Base-by-base conservation (phyloP, 2,888 invertebrate genomes). In the Drosophila anceps region DNA sequence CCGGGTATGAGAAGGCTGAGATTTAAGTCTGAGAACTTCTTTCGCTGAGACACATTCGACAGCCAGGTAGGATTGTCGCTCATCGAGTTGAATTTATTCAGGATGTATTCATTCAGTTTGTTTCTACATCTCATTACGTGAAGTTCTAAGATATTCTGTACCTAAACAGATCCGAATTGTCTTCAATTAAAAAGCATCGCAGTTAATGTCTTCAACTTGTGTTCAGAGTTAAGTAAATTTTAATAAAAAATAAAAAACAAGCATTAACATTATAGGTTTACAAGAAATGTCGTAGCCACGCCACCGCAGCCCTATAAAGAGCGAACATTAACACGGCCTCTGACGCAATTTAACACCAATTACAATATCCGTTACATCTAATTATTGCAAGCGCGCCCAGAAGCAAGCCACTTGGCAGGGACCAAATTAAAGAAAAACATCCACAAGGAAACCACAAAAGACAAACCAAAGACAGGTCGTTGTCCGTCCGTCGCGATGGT, bases 351-450 rank as follows among this genome's bases (percentile, higher is more conserved):
- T 92, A 92, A 92, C 92, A 92, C 92, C 92, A 92, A 92, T 92
- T 92, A 92, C 92, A 92, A 92, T 92, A 92, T 92, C 91, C 92
- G 90, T 92, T 92, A 92, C 92, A 92, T 92, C 92, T 92, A 92
- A 92, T 92, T 92, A 92, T 91, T 87, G 82, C 81, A 73, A 77
- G 76, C 72, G 64, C 71, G 67, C 79, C 79, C 80, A 73, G 69
- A 73, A 78, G 82, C 76, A 84, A 85, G 90, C 86, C 85, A 80
- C 81, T 90, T 80, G 74, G 69, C 81, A 60, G 58, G 73, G 81
- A 81, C 79, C 76, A 87, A 88, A 90, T 90, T 89, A 89, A 89
- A 89, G 84, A 76, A 89, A 83, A 90, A 87, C 82, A 84, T 54
- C 37, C 68, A 50, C 63, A 77, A 75, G 60, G 73, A 78, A 84